phyloP scores from a whole-genome alignment of 64 coral and sea anemone genomes.

The Dendrophyllia cribrosa region DNA sequence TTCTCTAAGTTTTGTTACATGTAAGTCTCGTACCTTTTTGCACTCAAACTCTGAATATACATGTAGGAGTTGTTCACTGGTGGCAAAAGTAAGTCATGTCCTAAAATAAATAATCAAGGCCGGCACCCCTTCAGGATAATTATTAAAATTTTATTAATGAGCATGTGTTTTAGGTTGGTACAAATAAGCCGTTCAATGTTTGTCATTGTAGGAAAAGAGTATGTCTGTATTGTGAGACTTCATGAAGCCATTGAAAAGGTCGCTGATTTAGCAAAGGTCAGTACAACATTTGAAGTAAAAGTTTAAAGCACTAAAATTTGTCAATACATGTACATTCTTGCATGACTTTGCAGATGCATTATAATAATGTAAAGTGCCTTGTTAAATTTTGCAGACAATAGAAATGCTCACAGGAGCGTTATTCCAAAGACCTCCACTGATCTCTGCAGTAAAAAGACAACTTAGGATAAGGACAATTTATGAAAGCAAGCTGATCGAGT shows the following conservation, averaged over 20 bases:
- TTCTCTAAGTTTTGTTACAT: too few species aligned
- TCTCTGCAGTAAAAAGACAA: constrained; percentile 99
- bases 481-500: constrained; percentile 98
- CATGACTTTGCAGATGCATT: neutral
- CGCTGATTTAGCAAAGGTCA: constrained; percentile 82
- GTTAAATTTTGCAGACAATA: constrained; percentile 63
- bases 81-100: too few species aligned
- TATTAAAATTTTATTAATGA: too few species aligned
- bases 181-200: neutral
- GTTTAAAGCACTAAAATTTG: neutral
- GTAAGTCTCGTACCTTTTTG: too few species aligned
- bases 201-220: constrained; percentile 86
- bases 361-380: neutral
- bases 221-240: constrained; percentile 96
- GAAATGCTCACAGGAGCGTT: constrained; percentile 94
- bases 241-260: constrained; percentile 88
- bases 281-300: neutral
- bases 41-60: too few species aligned
- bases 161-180: too few species aligned
- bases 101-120: too few species aligned
- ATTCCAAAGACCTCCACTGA: constrained; percentile 98
- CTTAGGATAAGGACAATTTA: constrained; percentile 98
- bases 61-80: too few species aligned
- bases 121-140: too few species aligned
- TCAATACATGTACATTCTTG: neutral